phyloP scores from a whole-genome alignment of 2,797 vertebrate species.

The Tapera naevia region DNA sequence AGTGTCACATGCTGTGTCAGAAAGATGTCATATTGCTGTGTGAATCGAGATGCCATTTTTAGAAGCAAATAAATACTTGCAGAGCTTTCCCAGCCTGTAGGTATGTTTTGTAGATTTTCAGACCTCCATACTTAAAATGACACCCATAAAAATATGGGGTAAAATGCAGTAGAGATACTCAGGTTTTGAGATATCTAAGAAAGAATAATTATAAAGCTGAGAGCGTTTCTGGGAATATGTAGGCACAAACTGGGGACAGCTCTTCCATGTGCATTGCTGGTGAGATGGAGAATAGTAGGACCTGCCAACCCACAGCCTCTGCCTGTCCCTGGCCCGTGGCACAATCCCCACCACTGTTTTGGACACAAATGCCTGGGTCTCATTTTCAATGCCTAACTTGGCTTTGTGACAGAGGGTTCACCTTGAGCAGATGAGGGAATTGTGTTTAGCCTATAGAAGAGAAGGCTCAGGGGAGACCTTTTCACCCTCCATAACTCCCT shows the following conservation, averaged over 20 bases:
- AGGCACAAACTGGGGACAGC: accelerated
- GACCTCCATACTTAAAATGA: not conserved
- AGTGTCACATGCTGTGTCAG: not conserved
- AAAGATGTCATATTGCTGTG: not conserved
- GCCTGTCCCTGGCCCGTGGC: accelerated
- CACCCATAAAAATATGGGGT: accelerated
- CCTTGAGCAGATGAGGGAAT: no score
- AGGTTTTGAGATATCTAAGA: accelerated
- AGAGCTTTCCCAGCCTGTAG: not conserved
- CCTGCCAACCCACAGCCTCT: accelerated
- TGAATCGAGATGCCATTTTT: not conserved
- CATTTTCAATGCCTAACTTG: accelerated
- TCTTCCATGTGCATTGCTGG: accelerated
- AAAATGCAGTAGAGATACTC: not conserved
- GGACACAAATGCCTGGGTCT: accelerated
- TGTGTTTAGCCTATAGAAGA: no score
- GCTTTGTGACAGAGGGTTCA: accelerated
- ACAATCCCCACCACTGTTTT: accelerated
- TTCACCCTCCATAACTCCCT: no score
- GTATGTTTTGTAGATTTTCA: not conserved
- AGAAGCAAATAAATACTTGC: not conserved
- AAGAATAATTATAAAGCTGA: not conserved
- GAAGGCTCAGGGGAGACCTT: no score
- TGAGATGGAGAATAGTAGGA: accelerated
- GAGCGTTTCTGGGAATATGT: accelerated